These are phyloP conservation scores for Drosophila anomalata DNA, from an alignment of 2,888 invertebrate species.

Conservation along the genomic window DNA sequence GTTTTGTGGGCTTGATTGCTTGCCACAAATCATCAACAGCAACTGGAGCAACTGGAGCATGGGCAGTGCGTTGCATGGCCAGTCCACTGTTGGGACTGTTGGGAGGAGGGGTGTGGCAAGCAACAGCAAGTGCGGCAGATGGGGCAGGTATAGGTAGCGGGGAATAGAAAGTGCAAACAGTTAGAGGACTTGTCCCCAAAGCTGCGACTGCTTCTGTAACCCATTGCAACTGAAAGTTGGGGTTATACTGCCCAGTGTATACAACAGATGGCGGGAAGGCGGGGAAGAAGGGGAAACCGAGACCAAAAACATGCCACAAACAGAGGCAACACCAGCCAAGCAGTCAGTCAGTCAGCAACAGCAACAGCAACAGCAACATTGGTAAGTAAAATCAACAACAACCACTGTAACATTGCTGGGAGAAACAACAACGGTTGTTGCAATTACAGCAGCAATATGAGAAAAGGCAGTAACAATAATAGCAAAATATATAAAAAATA, in stretches of 20 bases:
- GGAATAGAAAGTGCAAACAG: conserved; percentile 75
- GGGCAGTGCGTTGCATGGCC: conserved; percentile 22
- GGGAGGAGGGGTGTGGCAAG: conserved; percentile 5
- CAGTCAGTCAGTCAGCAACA: conserved; percentile 5
- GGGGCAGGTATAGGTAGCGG: conserved; percentile 20
- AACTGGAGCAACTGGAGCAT: conserved; percentile 40
- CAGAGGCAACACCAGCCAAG: conserved; percentile 14
- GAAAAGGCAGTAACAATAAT: conserved; percentile 20
- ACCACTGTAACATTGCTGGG: not conserved
- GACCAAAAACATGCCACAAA: conserved; percentile 51
- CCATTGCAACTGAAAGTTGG: conserved; percentile 63
- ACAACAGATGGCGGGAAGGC: too few species aligned
- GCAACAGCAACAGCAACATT: not conserved
- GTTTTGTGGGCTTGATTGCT: conserved; percentile 29
- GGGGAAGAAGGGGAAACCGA: conserved; percentile 58
- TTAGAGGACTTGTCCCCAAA: conserved; percentile 64
- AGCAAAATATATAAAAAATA: not conserved
- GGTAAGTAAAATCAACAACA: not conserved
- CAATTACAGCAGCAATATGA: conserved; percentile 10
- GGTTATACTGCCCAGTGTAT: conserved; percentile 58
- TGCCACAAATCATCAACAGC: conserved; percentile 19
- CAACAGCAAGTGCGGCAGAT: not conserved
- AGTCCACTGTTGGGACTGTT: not conserved
- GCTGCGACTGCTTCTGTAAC: conserved; percentile 57
- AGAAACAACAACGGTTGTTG: conserved; percentile 2